phyloP scores from a whole-genome alignment of 1,140 invertebrate genomes.

The Radopholus similis region DNA sequence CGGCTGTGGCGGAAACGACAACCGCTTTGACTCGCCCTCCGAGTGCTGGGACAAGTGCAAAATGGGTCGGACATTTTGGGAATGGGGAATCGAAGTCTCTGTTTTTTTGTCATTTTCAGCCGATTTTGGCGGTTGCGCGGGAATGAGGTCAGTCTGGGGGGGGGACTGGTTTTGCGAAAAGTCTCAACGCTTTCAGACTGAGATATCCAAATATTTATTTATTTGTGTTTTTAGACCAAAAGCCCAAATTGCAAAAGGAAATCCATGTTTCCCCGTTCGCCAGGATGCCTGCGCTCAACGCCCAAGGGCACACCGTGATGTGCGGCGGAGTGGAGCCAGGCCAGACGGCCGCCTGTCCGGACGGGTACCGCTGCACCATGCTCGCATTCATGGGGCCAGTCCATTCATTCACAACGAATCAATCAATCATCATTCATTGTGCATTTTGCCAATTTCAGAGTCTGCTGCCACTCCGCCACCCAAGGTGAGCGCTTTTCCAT shows the following conservation, averaged over 20 bases:
- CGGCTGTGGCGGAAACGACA: slow-evolving; percentile 37
- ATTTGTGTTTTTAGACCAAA: too few relatives aligned
- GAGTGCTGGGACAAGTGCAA: slow-evolving; percentile 31
- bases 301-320: slow-evolving; percentile 23
- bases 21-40: slow-evolving; percentile 18
- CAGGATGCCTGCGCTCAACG: slow-evolving; percentile 22
- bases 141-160: too few relatives aligned
- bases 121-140: slow-evolving; percentile 27
- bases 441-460: slow-evolving; percentile 1
- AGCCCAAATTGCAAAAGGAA: too few relatives aligned
- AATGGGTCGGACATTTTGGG: background rate
- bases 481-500: slow-evolving; percentile 12
- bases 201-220: too few relatives aligned
- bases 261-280: too few relatives aligned
- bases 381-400: slow-evolving; percentile 18
- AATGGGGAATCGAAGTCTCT: background rate
- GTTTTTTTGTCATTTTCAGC: slow-evolving; percentile 19
- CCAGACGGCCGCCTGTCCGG: slow-evolving; percentile 2
- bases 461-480: slow-evolving; percentile 21
- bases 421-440: background rate
- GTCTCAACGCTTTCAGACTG: too few relatives aligned
- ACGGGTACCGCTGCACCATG: slow-evolving; percentile 28
- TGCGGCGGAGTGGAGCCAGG: slow-evolving; percentile 1
- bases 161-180: too few relatives aligned
- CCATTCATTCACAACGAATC: background rate